phyloP scores from a whole-genome alignment of 2,888 invertebrate species.

The Sphinx pinastri region DNA sequence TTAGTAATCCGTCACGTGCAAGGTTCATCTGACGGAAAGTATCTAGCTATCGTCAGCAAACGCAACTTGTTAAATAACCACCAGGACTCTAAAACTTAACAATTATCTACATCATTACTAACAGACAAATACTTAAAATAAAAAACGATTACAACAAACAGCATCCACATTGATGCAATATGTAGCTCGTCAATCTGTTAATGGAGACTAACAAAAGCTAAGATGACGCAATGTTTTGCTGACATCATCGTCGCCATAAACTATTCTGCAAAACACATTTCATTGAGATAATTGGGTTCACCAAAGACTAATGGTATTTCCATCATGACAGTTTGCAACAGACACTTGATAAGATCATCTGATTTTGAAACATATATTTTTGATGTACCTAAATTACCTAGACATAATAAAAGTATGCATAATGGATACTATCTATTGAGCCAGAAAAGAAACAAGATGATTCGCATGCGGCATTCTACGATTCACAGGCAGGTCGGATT shows the following conservation, averaged over 20 bases:
- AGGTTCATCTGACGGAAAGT: too few relatives aligned
- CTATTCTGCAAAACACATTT: constrained; percentile 58
- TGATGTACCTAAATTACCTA: background rate
- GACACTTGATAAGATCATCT: background rate
- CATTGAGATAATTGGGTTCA: constrained; percentile 40
- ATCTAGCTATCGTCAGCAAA: too few relatives aligned
- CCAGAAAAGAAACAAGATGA: too few relatives aligned
- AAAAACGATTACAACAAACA: background rate
- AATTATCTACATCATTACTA: background rate
- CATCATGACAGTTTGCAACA: background rate
- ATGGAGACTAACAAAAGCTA: constrained; percentile 24
- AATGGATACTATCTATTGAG: too few relatives aligned
- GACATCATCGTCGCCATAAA: constrained; percentile 58
- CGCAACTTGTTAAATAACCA: too few relatives aligned
- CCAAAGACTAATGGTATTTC: constrained; percentile 34
- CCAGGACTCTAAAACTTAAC: background rate
- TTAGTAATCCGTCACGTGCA: too few relatives aligned
- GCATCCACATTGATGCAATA: constrained; percentile 7
- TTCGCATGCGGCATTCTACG: too few relatives aligned
- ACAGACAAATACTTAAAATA: background rate
- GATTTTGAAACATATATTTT: background rate
- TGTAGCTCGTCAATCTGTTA: constrained; percentile 6
- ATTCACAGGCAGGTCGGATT: too few relatives aligned
- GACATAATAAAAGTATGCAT: too few relatives aligned
- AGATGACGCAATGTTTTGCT: constrained; percentile 57